phyloP scores from a whole-genome alignment of 1,140 invertebrate genomes.

The Bradysia coprophila region DNA sequence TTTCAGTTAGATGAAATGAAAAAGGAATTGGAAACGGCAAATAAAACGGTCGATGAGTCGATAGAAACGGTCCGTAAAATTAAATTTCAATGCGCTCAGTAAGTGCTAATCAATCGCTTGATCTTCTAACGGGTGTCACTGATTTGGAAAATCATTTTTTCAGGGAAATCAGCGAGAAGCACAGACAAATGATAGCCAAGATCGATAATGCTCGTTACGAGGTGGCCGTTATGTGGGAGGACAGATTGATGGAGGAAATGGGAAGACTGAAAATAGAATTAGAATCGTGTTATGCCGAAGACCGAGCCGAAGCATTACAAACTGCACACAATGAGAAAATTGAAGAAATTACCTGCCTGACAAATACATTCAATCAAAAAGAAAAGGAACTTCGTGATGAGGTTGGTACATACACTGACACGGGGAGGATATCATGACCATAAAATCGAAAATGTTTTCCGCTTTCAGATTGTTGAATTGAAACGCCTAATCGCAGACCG shows the following conservation, averaged over 20 bases:
- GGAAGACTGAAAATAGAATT: conserved; percentile 35
- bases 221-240: conserved; percentile 31
- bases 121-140: too few relatives aligned
- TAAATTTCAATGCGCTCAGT: conserved; percentile 23
- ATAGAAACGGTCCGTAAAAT: conserved; percentile 27
- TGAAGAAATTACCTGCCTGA: conserved; percentile 27
- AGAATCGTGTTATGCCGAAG: conserved; percentile 35
- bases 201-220: conserved; percentile 34
- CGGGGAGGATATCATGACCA: background rate
- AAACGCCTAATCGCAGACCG: conserved; percentile 31
- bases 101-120: too few relatives aligned
- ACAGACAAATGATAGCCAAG: conserved; percentile 28
- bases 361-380: conserved; percentile 31
- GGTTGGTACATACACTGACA: too few relatives aligned
- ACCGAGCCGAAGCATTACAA: conserved; percentile 33
- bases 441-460: background rate
- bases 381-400: conserved; percentile 31
- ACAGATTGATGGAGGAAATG: conserved; percentile 31
- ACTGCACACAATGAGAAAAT: conserved; percentile 27
- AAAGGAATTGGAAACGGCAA: conserved; percentile 26
- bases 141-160: conserved; percentile 2
- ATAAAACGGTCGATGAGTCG: conserved; percentile 33
- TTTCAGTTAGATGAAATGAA: conserved; percentile 32
- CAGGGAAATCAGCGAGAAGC: conserved; percentile 31
- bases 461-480: conserved; percentile 30